Percentiles rank a stretch among this genome's conserved stretches.
Conservation (phyloP, 2,888 invertebrate genomes). For the Pasiphila rectangulata region DNA sequence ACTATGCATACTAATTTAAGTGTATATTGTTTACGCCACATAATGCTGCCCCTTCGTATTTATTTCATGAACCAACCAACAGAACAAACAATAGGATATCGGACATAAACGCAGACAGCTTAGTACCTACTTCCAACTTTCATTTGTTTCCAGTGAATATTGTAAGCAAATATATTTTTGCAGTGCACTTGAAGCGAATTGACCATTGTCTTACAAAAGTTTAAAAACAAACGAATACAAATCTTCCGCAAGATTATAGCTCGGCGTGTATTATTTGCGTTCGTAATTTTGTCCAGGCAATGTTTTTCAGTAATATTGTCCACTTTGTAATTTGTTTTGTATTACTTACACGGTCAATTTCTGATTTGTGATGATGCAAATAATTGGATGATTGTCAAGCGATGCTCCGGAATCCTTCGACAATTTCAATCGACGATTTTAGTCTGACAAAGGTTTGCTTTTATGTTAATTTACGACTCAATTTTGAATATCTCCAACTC, state of each 20-base stretch:
- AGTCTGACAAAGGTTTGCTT: background rate
- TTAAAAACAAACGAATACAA: conserved; percentile 26
- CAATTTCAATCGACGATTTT: background rate
- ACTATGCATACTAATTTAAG: too few relatives aligned
- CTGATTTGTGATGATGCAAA: conserved; percentile 43
- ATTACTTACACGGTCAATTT: conserved; percentile 47
- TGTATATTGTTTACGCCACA: background rate
- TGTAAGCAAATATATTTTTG: conserved; percentile 6
- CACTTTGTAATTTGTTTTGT: conserved; percentile 35
- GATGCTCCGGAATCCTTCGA: background rate
- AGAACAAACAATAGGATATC: conserved; percentile 1
- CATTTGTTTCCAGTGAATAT: background rate
- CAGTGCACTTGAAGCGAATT: conserved; percentile 16
- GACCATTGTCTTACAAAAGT: conserved; percentile 26
- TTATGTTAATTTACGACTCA: too few relatives aligned
- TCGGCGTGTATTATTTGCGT: conserved; percentile 29
- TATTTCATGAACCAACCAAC: too few relatives aligned
- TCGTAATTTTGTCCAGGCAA: conserved; percentile 32
- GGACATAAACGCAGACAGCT: background rate
- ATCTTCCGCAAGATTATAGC: conserved; percentile 28
- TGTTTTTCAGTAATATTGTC: conserved; percentile 36
- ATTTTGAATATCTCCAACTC: too few relatives aligned
- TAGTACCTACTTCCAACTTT: background rate
- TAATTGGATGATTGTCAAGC: conserved; percentile 32
- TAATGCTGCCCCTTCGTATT: too few relatives aligned